A percentile compares a stretch with the other conserved stretches of the same genome.
Conservation (phyloP, 2,797 vertebrate genomes). For the Mormyrops boulengeri region DNA sequence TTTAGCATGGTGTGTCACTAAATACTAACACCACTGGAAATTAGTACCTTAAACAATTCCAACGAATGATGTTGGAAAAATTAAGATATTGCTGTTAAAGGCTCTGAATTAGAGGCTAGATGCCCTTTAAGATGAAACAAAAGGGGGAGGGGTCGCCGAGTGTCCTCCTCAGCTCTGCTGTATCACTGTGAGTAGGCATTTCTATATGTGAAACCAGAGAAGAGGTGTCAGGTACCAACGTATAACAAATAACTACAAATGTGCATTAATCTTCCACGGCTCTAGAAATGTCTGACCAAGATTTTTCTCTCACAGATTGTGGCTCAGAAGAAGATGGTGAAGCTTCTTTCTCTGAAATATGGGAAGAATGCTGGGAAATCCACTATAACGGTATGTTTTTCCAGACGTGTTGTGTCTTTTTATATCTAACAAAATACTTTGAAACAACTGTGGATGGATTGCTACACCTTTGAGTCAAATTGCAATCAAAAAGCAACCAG, state of each 20-base stretch:
- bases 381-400: conserved; percentile 74
- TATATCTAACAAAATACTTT: neutral
- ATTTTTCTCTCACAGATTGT: conserved; percentile 71
- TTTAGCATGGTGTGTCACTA: neutral
- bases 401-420: neutral
- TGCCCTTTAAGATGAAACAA: neutral
- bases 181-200: neutral
- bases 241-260: neutral
- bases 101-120: neutral
- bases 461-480: neutral
- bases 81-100: neutral
- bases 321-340: conserved; percentile 89
- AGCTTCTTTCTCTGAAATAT: conserved; percentile 79
- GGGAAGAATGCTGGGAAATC: conserved; percentile 91
- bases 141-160: too few species aligned
- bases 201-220: neutral
- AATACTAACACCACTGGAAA: neutral
- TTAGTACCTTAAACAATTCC: neutral
- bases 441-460: neutral
- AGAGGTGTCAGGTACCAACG: neutral
- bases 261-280: neutral
- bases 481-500: neutral
- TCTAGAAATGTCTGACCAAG: neutral
- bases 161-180: neutral
- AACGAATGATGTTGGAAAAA: neutral